A percentile compares a stretch with the other conserved stretches of the same genome.
phyloP scores from a whole-genome alignment of 1,140 invertebrate species.

The Leptinotarsa lineolata region DNA sequence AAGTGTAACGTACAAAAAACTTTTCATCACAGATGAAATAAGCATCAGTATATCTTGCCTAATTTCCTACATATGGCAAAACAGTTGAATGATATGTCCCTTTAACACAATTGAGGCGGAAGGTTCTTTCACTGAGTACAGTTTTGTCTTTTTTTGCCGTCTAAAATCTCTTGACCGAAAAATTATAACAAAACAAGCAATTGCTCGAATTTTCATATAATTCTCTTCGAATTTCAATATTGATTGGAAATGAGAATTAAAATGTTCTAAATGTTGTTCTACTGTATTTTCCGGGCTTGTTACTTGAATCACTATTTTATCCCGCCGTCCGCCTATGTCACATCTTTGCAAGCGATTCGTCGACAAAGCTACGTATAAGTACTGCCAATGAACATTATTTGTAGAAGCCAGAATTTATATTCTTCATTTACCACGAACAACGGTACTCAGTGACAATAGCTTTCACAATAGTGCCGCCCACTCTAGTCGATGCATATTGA shows the following conservation, averaged over 20 bases:
- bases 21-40: conserved; percentile 44
- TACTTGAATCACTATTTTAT: too few relatives aligned
- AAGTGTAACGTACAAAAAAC: conserved; percentile 35
- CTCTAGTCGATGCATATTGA: conserved; percentile 1
- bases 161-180: too few relatives aligned
- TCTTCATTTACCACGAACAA: not conserved
- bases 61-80: conserved; percentile 38
- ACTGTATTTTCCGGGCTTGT: too few relatives aligned
- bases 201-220: too few relatives aligned
- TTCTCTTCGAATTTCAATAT: too few relatives aligned
- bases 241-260: too few relatives aligned
- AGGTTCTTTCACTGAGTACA: too few relatives aligned
- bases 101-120: not conserved
- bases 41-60: conserved; percentile 38
- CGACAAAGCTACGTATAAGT: not conserved
- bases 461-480: not conserved
- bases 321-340: not conserved
- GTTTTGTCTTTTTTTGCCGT: too few relatives aligned
- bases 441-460: not conserved
- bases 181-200: too few relatives aligned
- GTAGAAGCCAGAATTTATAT: not conserved
- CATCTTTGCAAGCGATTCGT: not conserved
- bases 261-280: too few relatives aligned
- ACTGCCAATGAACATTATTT: not conserved
- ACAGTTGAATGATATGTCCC: conserved; percentile 13